Conservation (phyloP, 2,888 invertebrate species). For the Agriopis leucophaearia region DNA sequence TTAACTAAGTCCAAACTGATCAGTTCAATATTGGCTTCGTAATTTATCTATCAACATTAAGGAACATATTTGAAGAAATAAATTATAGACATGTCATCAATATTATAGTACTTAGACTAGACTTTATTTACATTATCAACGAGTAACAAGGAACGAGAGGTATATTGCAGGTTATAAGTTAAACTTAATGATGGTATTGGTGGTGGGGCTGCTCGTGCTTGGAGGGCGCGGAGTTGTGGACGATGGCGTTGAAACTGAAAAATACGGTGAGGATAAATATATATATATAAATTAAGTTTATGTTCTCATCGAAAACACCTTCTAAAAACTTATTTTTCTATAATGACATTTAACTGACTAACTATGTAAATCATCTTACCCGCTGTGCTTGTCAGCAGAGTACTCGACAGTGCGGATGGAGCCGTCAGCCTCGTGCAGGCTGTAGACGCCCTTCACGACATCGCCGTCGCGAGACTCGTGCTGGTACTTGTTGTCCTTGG, state of each 20-base stretch:
- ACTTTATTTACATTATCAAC: constrained; percentile 17
- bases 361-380: constrained; percentile 60
- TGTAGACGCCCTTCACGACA: constrained; percentile 22
- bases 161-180: constrained; percentile 22
- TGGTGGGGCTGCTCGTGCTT: constrained; percentile 59
- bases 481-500: constrained; percentile 23
- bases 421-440: constrained; percentile 25
- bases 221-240: constrained; percentile 72
- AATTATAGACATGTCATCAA: no score
- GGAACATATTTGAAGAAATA: no score
- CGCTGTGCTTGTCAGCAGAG: constrained; percentile 80
- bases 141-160: constrained; percentile 33
- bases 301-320: no score
- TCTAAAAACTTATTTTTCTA: neutral
- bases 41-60: no score
- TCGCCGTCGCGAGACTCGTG: constrained; percentile 24
- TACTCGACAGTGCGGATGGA: constrained; percentile 80
- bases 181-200: constrained; percentile 54
- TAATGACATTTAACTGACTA: neutral
- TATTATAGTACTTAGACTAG: neutral
- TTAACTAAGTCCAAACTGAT: no score
- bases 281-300: no score
- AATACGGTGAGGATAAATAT: no score
- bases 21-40: no score
- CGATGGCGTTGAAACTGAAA: constrained; percentile 80